These are phyloP conservation scores for Imbricaverruca yamaguchii DNA, from an alignment of 2,888 invertebrate species.

Conservation along the genomic window DNA sequence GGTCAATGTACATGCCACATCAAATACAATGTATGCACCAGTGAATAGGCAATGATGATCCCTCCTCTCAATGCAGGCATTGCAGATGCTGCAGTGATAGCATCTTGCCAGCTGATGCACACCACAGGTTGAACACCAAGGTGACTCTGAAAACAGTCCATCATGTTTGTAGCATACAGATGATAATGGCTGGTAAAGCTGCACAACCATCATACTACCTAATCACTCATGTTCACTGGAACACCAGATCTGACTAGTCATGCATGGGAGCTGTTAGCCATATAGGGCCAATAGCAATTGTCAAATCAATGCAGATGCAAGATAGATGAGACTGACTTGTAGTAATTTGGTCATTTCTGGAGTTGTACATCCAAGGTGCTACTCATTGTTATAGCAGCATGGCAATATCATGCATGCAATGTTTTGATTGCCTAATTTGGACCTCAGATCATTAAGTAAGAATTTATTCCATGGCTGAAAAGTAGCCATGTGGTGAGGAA, in stretches of 20 bases:
- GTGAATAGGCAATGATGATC: constrained; percentile 63
- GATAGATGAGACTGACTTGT: too few relatives aligned
- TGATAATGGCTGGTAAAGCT: constrained; percentile 36
- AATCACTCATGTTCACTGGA: not conserved
- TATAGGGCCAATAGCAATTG: not conserved
- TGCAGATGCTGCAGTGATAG: constrained; percentile 73
- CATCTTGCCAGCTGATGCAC: constrained; percentile 59
- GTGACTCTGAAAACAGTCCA: constrained; percentile 37
- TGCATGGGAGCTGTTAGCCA: too few relatives aligned
- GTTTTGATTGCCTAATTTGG: too few relatives aligned
- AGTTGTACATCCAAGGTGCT: too few relatives aligned
- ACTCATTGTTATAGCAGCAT: too few relatives aligned
- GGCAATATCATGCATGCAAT: too few relatives aligned
- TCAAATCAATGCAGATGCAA: not conserved
- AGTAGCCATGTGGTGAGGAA: too few relatives aligned
- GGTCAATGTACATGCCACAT: not conserved
- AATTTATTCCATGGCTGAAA: too few relatives aligned
- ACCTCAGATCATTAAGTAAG: too few relatives aligned
- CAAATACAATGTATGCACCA: not conserved
- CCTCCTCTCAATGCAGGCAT: constrained; percentile 66
- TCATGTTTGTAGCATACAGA: not conserved
- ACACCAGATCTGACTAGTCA: not conserved
- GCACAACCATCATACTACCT: constrained; percentile 36
- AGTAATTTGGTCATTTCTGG: too few relatives aligned
- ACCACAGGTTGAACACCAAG: constrained; percentile 54